phyloP scores from a whole-genome alignment of 1,140 invertebrate genomes.

The Tetramorium simillimum region DNA sequence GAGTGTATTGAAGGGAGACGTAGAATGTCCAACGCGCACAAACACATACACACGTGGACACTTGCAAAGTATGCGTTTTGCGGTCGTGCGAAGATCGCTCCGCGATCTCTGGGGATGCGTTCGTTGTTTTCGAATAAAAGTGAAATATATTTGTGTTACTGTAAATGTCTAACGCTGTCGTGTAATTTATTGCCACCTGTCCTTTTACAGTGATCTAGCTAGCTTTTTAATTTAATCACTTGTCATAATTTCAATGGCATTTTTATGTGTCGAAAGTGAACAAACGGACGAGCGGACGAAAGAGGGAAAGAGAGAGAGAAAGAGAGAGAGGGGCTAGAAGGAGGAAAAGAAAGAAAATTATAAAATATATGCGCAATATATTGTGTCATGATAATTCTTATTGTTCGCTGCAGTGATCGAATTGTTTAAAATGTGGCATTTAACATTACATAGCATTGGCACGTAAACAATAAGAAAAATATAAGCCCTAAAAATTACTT shows the following conservation, averaged over 20 bases:
- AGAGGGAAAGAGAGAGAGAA: background rate
- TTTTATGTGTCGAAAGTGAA: background rate
- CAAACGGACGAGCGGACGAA: background rate
- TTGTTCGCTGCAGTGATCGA: too few relatives aligned
- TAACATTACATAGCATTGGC: too few relatives aligned
- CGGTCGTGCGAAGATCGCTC: slow-evolving; percentile 12
- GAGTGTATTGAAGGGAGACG: background rate
- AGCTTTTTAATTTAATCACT: background rate
- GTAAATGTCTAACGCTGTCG: slow-evolving; percentile 49
- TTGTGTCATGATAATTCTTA: too few relatives aligned
- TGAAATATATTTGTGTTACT: slow-evolving; percentile 79
- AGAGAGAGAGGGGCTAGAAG: background rate
- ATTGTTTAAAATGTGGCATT: too few relatives aligned
- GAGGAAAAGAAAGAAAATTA: background rate
- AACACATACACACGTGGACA: slow-evolving; percentile 14
- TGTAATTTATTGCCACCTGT: background rate
- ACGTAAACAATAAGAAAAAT: too few relatives aligned
- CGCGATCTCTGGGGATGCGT: slow-evolving; percentile 65
- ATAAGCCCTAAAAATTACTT: too few relatives aligned
- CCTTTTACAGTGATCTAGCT: background rate
- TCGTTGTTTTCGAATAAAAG: slow-evolving; percentile 74
- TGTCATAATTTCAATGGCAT: background rate
- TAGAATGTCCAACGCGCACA: background rate
- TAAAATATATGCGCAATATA: too few relatives aligned
- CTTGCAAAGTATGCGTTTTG: slow-evolving; percentile 34